These are phyloP conservation scores for Atractosteus spatula DNA, from an alignment of 2,113 vertebrate species.

Conservation along the genomic window DNA sequence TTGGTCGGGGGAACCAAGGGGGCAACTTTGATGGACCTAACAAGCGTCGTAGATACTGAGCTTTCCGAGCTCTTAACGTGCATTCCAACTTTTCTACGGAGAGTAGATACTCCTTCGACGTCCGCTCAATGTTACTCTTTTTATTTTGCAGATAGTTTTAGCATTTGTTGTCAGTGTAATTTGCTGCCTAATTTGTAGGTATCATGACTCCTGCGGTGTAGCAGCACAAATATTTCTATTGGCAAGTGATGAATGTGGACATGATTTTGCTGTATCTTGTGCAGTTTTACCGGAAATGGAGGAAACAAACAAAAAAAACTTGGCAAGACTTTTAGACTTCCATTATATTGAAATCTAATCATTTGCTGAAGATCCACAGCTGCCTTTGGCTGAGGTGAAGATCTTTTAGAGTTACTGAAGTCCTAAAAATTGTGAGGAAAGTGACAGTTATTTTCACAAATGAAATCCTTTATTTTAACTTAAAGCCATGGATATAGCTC, in stretches of 20 bases:
- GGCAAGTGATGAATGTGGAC: neutral
- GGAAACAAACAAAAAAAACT: neutral
- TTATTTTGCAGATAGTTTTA: slow-evolving; percentile 2
- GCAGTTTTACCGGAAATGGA: neutral
- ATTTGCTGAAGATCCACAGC: no score
- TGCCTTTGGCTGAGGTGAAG: no score
- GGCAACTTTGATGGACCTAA: slow-evolving; percentile 91
- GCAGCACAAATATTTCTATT: neutral
- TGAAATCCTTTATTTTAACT: no score
- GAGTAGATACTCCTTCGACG: neutral
- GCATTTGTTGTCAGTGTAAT: neutral
- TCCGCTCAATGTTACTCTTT: slow-evolving; percentile 5
- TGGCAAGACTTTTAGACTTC: neutral
- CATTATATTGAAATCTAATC: no score
- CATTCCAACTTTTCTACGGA: neutral
- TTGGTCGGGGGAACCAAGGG: slow-evolving; percentile 85
- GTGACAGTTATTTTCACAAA: no score
- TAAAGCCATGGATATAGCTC: no score
- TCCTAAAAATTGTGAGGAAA: no score
- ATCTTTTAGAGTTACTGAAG: no score
- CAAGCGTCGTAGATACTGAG: slow-evolving; percentile 91
- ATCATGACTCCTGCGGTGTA: neutral
- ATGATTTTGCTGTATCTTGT: neutral
- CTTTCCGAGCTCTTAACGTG: slow-evolving; percentile 39
- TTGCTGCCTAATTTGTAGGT: neutral